These are phyloP conservation scores for Corapipo altera DNA, from an alignment of 2,113 vertebrate species.

Conservation along the genomic window DNA sequence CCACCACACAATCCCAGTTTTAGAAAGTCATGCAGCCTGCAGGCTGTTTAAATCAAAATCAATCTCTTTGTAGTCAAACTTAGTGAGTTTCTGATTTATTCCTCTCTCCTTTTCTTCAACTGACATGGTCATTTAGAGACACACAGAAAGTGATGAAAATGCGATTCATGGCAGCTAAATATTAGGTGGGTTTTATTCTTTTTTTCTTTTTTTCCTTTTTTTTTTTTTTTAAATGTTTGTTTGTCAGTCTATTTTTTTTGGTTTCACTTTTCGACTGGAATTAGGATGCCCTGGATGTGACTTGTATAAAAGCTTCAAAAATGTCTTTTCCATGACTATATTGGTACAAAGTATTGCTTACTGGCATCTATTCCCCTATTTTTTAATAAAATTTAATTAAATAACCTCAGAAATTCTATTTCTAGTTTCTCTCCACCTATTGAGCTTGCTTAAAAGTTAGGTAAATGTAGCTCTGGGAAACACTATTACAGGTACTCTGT, in stretches of 20 bases:
- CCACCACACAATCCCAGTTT: background rate
- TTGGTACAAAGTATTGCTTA: background rate
- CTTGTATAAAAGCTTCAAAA: background rate
- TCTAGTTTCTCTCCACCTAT: background rate
- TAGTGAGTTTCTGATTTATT: background rate
- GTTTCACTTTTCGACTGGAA: background rate
- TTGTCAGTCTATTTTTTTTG: background rate
- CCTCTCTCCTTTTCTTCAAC: background rate
- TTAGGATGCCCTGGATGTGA: background rate
- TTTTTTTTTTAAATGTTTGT: background rate
- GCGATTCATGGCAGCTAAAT: background rate
- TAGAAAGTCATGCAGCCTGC: background rate
- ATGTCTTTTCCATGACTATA: background rate
- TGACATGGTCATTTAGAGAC: background rate
- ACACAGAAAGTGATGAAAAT: background rate
- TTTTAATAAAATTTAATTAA: background rate
- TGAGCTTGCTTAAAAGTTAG: background rate
- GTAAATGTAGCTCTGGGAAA: background rate
- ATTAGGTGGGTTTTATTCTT: background rate
- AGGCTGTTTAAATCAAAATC: background rate
- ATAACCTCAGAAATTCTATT: background rate
- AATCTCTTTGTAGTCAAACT: background rate
- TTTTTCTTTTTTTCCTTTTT: background rate
- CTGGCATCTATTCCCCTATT: fast-evolving
- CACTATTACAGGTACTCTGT: background rate